Base-by-base conservation (phyloP, 1,140 invertebrate species). In the Luehdorfia chinensis region DNA sequence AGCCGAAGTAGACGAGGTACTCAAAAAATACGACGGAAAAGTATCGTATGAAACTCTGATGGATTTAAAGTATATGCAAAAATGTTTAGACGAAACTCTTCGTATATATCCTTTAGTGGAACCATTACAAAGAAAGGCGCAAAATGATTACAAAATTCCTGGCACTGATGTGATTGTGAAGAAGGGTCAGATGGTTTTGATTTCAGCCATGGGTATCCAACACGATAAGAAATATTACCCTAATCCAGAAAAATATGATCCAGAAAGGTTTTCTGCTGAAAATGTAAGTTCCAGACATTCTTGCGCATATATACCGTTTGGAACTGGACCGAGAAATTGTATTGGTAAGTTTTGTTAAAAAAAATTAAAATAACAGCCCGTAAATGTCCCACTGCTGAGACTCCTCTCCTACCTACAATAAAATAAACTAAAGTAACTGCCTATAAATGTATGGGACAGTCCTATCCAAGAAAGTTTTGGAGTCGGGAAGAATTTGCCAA, bases 41-140 rank as follows among this genome's bases (percentile, higher is more conserved):
- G 9, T 88, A 18, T 76, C 68, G 1, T 64, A 56, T 5, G 87
- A 89, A 4, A 34, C 53, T 2, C 28, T 90, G 0, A 74, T 60
- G n/a, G 76, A 87, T 9, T 62, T 90, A 46, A 70, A 50, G 11
- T 90, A 88, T 47, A 57, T 89, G 16, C 50, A 59, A 4, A 49
- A 53, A 53, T 57, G 56, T 4, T 66, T 73, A 23, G 47, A 55
- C 25, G 69, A 91, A 78, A 91, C 91, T 1, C 68, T 93, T 14
- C 75, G 92, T 1, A 85, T 88, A 55, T 90, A 91, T 59, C 88
- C 91, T 0, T 81, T 90, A 1, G 84, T 88, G 21, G 69, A 87
- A 0, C 62, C 87, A 5, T 46, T 92, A 1, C 67, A 88, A 6
- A 2, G 19, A 21, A 2, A 6, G 19, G 19, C 19, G 19, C 19